A percentile compares a stretch with the other conserved stretches of the same genome.
phyloP scores from a whole-genome alignment of 2,888 invertebrate species.

The Xylota segnis region DNA sequence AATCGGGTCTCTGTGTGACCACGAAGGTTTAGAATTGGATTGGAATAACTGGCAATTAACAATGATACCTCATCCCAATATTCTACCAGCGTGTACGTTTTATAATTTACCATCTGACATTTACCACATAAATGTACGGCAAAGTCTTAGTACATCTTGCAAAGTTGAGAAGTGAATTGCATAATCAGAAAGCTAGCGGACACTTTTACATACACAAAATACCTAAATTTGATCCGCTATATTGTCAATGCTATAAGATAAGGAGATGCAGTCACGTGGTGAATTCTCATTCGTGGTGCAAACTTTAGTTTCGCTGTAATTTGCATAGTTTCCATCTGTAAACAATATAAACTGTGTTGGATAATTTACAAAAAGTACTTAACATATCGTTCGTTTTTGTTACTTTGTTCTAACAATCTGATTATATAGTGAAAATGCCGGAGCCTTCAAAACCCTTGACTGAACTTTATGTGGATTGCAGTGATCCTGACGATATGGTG shows the following conservation, averaged over 20 bases:
- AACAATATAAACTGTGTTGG: neutral
- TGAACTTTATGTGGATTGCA: slow-evolving; percentile 31
- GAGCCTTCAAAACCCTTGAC: slow-evolving; percentile 4
- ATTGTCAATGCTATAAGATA: neutral
- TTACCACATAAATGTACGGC: too few species aligned
- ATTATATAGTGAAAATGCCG: slow-evolving; percentile 8
- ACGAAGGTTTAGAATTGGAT: too few species aligned
- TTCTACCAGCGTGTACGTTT: too few species aligned
- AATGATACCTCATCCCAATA: too few species aligned
- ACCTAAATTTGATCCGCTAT: neutral
- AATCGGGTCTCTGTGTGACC: too few species aligned
- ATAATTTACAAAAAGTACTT: neutral
- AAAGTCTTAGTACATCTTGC: neutral
- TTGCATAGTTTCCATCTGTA: neutral
- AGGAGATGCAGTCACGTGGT: neutral
- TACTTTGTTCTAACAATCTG: neutral
- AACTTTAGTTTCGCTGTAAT: neutral
- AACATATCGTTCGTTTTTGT: neutral
- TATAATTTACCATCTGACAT: too few species aligned
- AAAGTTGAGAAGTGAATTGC: neutral
- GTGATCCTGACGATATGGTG: neutral
- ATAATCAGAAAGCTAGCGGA: neutral
- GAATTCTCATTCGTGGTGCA: neutral
- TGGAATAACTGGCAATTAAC: too few species aligned
- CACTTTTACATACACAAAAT: neutral